phyloP scores from a whole-genome alignment of 2,113 vertebrate species.

The Cebidichthys violaceus region DNA sequence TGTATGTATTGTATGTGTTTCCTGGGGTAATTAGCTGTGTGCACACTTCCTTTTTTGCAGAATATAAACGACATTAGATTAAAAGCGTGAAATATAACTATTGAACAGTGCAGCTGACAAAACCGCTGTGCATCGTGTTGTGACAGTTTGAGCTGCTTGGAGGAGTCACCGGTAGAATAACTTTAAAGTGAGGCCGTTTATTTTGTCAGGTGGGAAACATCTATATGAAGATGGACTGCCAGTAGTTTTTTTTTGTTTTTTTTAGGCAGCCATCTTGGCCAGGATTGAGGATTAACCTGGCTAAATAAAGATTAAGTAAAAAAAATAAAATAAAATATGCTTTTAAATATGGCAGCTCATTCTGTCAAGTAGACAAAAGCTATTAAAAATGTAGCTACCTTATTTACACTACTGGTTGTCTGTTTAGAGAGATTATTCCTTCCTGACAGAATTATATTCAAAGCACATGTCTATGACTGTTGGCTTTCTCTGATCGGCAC shows the following conservation, averaged over 20 bases:
- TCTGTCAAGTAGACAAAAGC: slow-evolving; percentile 14
- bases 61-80: slow-evolving; percentile 7
- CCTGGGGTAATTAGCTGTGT: not conserved
- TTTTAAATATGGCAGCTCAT: slow-evolving; percentile 1
- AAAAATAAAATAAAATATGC: not conserved
- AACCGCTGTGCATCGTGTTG: not conserved
- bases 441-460: slow-evolving; percentile 29
- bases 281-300: not conserved
- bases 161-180: slow-evolving; percentile 1
- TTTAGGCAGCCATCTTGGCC: not conserved
- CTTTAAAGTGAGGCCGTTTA: slow-evolving; percentile 9
- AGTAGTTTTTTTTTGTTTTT: not conserved
- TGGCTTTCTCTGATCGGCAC: slow-evolving; percentile 35
- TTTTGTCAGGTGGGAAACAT: slow-evolving; percentile 15
- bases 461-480: slow-evolving; percentile 19
- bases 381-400: not conserved
- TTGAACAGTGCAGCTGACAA: slow-evolving; percentile 15
- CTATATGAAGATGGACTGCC: slow-evolving; percentile 6
- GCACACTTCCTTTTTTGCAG: not conserved
- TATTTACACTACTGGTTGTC: not conserved
- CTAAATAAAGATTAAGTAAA: not conserved
- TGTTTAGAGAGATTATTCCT: slow-evolving; percentile 15
- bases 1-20: too few relatives aligned
- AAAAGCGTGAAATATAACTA: slow-evolving; percentile 14
- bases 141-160: slow-evolving; percentile 19